A percentile compares a stretch with the other conserved stretches of the same genome.
These are phyloP conservation scores for Florisuga fusca DNA, from an alignment of 2,797 vertebrate species.

Conservation along the genomic window DNA sequence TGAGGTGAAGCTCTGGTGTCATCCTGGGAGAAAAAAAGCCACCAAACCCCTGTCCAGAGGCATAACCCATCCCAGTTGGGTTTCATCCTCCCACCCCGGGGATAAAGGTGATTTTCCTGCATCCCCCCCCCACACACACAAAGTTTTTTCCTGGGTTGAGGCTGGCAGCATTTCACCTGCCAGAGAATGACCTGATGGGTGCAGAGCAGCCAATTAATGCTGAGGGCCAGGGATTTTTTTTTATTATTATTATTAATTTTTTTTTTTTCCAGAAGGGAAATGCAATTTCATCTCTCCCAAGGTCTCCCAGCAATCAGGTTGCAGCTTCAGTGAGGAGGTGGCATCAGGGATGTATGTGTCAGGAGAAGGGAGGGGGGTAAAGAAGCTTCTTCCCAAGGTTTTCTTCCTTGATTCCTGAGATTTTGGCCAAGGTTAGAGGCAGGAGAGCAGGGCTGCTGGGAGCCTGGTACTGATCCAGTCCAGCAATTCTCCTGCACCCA, in stretches of 20 bases:
- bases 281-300: not conserved
- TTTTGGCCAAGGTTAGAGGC: not conserved
- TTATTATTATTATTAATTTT: too few relatives aligned
- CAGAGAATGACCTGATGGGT: not conserved
- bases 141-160: not conserved
- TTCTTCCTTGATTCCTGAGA: not conserved
- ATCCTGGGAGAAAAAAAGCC: not conserved
- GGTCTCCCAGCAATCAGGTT: not conserved
- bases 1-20: not conserved
- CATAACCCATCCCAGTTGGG: not conserved
- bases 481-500: not conserved
- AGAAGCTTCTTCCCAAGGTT: not conserved
- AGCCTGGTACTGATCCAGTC: not conserved
- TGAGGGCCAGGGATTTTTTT: not conserved
- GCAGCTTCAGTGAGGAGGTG: not conserved
- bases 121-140: accelerated
- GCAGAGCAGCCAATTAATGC: not conserved
- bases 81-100: accelerated
- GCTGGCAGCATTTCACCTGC: not conserved
- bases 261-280: not conserved
- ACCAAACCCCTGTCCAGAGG: not conserved
- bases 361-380: not conserved
- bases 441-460: not conserved
- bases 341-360: not conserved
- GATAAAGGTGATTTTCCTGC: not conserved